These are phyloP conservation scores for Chymomyza procnemis DNA, from an alignment of 2,888 invertebrate species.

Conservation along the genomic window DNA sequence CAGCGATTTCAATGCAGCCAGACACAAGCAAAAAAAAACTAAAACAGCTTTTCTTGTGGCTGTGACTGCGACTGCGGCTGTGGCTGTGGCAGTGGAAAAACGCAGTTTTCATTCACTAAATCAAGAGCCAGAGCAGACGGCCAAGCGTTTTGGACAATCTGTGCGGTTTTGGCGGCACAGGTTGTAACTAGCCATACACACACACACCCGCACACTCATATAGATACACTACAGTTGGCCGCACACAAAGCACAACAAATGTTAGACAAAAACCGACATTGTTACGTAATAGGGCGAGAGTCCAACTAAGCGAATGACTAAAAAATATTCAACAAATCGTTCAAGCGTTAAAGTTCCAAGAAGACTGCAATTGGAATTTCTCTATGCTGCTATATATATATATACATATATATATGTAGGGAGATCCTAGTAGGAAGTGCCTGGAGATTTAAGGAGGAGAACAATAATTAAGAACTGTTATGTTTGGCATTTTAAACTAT, in stretches of 20 bases:
- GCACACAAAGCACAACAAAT: conserved; percentile 24
- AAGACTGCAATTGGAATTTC: background rate
- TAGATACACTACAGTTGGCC: conserved; percentile 39
- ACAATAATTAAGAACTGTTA: no score
- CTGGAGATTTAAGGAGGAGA: no score
- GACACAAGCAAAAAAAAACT: no score
- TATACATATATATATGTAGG: no score
- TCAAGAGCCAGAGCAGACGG: conserved; percentile 16
- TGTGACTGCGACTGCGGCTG: background rate
- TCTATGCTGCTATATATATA: background rate
- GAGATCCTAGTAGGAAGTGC: background rate
- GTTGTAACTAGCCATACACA: conserved; percentile 23
- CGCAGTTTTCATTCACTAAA: conserved; percentile 52
- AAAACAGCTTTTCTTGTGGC: background rate
- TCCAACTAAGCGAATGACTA: background rate
- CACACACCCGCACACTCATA: conserved; percentile 8
- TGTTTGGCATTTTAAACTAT: background rate
- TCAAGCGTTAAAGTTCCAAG: background rate
- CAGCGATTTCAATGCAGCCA: conserved; percentile 65
- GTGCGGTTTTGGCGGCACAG: conserved; percentile 36
- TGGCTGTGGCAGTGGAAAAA: conserved; percentile 8
- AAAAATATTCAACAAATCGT: background rate
- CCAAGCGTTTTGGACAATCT: conserved; percentile 26
- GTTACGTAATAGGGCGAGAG: conserved; percentile 63
- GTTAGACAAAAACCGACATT: conserved; percentile 40